Conservation (phyloP, 2,797 vertebrate species). For the Dermochelys coriacea region DNA sequence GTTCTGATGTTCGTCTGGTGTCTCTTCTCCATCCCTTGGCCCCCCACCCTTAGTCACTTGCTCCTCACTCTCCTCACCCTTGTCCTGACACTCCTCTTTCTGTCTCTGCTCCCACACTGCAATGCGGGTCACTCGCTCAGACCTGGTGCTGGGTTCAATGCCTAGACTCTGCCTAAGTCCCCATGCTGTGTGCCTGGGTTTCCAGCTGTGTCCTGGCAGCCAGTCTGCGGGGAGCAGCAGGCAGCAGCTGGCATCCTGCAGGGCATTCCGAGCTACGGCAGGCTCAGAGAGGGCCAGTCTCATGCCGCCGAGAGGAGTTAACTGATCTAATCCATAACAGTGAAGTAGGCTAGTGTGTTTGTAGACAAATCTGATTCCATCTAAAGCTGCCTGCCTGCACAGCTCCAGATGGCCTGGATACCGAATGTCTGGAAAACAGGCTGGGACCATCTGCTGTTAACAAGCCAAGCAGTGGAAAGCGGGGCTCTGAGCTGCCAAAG, state of each 20-base stretch:
- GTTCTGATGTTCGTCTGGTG: too few species aligned
- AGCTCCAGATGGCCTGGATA: slow-evolving; percentile 74
- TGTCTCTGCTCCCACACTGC: too few species aligned
- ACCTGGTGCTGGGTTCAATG: not conserved
- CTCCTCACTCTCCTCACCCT: not conserved
- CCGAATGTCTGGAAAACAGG: slow-evolving; percentile 59
- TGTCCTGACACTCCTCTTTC: not conserved
- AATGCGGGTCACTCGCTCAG: not conserved
- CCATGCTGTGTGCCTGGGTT: slow-evolving; percentile 9
- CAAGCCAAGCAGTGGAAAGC: slow-evolving; percentile 24
- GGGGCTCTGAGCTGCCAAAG: not conserved
- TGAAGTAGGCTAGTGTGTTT: slow-evolving; percentile 61
- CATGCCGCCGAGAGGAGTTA: not conserved
- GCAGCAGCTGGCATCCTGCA: not conserved
- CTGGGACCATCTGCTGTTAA: slow-evolving; percentile 62
- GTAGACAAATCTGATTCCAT: slow-evolving; percentile 62
- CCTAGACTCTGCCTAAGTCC: not conserved
- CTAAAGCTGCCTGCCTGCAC: not conserved
- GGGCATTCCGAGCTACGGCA: not conserved
- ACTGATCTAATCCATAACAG: not conserved
- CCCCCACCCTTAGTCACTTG: not conserved
- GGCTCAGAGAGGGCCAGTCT: not conserved
- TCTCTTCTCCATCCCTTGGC: not conserved
- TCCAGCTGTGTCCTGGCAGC: not conserved
- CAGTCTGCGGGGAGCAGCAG: not conserved